phyloP scores from a whole-genome alignment of 2,888 invertebrate genomes.

The Drosophila koepferae region DNA sequence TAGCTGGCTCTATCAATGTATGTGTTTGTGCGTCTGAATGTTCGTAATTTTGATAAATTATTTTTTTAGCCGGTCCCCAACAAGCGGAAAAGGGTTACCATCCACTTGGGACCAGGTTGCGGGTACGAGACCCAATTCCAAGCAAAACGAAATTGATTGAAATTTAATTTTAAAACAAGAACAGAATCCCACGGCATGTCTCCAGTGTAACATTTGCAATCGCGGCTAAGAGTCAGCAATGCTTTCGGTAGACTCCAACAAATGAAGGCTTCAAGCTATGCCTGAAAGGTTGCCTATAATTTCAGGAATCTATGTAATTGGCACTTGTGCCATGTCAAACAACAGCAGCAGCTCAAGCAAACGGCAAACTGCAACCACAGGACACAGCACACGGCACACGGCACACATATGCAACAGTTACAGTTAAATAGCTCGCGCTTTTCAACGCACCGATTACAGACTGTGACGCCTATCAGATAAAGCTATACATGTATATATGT shows the following conservation, averaged over 20 bases:
- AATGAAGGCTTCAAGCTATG: background rate
- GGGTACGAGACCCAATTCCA: constrained; percentile 18
- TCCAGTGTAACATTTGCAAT: constrained; percentile 68
- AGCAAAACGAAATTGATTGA: constrained; percentile 71
- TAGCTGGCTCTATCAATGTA: constrained; percentile 25
- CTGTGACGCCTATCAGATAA: constrained; percentile 27
- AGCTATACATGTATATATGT: background rate
- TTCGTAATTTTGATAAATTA: constrained; percentile 83
- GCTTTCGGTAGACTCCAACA: constrained; percentile 46
- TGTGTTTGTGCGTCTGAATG: constrained; percentile 16
- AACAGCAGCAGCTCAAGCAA: constrained; percentile 32
- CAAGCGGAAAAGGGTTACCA: constrained; percentile 73
- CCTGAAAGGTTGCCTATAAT: constrained; percentile 48
- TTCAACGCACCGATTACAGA: constrained; percentile 32
- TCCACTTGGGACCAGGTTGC: constrained; percentile 63
- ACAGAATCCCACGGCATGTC: constrained; percentile 46
- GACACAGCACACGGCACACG: constrained; percentile 7
- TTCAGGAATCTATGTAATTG: constrained; percentile 71
- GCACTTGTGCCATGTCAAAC: constrained; percentile 45
- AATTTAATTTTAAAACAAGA: constrained; percentile 72
- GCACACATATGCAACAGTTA: constrained; percentile 17
- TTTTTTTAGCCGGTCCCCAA: constrained; percentile 65
- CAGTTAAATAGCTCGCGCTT: constrained; percentile 31
- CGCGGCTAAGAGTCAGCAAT: constrained; percentile 31
- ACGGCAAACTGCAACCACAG: constrained; percentile 31